Conservation (phyloP, 2,113 vertebrate genomes). For the Macrotus californicus region DNA sequence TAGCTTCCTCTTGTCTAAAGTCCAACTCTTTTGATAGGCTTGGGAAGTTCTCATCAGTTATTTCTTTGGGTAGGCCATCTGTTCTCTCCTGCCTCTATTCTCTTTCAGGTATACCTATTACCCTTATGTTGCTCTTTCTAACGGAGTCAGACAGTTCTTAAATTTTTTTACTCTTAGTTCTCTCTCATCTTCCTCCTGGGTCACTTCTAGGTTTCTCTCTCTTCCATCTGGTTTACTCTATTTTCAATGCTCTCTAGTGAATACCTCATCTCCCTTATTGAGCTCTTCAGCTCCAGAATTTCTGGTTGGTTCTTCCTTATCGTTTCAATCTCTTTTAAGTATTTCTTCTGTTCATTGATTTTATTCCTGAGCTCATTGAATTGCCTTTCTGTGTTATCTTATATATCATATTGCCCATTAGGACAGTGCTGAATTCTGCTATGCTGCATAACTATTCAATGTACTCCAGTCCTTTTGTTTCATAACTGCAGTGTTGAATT, state of each 20-base stretch:
- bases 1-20: neutral
- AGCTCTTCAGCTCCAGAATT: neutral
- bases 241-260: neutral
- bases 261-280: neutral
- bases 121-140: neutral
- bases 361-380: neutral
- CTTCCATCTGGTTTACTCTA: neutral
- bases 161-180: neutral
- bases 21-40: neutral
- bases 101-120: neutral
- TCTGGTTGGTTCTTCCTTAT: neutral
- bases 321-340: neutral
- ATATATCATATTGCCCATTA: slow-evolving; percentile 82
- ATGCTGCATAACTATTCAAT: slow-evolving; percentile 92
- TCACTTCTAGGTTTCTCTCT: neutral
- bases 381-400: neutral
- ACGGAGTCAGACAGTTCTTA: neutral
- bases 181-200: neutral
- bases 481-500: slow-evolving; percentile 65
- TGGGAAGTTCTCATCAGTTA: neutral
- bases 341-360: neutral
- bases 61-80: neutral
- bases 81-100: neutral
- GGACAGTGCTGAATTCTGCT: slow-evolving; percentile 89
- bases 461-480: slow-evolving; percentile 94